Base-by-base conservation (phyloP, 92 coral and sea anemone species). In the Bergia sp. region DNA sequence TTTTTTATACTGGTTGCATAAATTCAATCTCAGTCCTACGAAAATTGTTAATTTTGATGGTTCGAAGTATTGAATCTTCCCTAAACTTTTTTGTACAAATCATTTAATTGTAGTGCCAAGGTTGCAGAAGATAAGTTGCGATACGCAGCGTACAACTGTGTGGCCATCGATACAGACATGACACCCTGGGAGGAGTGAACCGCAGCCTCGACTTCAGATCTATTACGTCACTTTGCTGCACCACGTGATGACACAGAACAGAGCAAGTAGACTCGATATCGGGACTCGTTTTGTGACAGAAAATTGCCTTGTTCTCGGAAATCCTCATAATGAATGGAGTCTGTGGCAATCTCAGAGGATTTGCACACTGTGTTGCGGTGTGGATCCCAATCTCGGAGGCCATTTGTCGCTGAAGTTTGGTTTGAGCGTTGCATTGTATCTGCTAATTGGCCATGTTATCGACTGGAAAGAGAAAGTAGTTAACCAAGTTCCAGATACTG, bases 101-200 rank as follows among this genome's bases (percentile, higher is more conserved):
- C 66, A 50, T 85, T 39, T 81, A 53, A 69, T 78, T 89, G n/a
- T 79, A 96, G 98, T 91, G 94, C 96, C 15, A 94, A 93, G 88
- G 98, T 96, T 42, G 99, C 99, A 9, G 99, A 97, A 89, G 99
- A 95, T 39, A 97, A 94, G 86, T 89, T 97, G 39, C 99, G 99
- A 64, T 97, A 97, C 76, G 99, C 99, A 16, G 98, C 99, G 1
- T 97, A 97, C 86, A 97, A 97, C 90, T 97, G 99, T 79, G 91
- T 97, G 37, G 95, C 99, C 71, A 97, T 97, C 79, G 99, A 97
- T 88, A 97, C 99, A 13, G 99, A 97, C 77, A 94, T 94, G 85
- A 95, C 96, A 73, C 97, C 99, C 16, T 97, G 99, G 99, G 99
- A 97, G 43, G 99, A 97, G 83, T 97, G 86, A 88, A 12, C 53